Evolutionary conservation across 2,888 invertebrate genomes (phyloP).

Genomic region (Neocrepidodera transversa): DNA sequence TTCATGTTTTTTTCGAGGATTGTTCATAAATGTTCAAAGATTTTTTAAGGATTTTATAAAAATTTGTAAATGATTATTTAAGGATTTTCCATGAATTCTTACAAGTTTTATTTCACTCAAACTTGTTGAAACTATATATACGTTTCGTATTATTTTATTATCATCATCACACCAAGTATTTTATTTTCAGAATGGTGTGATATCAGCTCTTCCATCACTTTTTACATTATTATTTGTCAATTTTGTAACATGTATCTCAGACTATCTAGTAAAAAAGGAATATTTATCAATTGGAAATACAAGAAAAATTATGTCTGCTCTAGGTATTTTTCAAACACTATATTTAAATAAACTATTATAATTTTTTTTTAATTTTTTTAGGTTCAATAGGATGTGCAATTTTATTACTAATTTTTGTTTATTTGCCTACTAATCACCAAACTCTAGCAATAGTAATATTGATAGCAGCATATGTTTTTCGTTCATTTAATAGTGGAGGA

Average conservation of each 20-base stretch:
- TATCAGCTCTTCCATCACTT: slow-evolving; percentile 65
- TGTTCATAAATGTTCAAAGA: no score
- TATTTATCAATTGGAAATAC: slow-evolving; percentile 5
- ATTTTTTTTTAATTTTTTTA: background rate
- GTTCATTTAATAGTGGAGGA: background rate
- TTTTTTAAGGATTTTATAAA: no score
- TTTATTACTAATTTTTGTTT: background rate
- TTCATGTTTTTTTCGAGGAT: no score
- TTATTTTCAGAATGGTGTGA: slow-evolving; percentile 65
- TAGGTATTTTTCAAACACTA: no score
- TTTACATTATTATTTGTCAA: background rate
- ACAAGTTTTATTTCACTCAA: no score
- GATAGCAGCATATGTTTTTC: background rate
- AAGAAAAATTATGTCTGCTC: slow-evolving; percentile 5
- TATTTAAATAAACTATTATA: no score
- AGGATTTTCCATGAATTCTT: no score
- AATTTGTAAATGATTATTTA: no score
- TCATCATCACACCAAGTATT: no score
- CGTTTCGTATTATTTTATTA: no score
- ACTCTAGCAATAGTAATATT: background rate
- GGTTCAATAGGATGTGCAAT: background rate
- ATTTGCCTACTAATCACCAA: background rate
- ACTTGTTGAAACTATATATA: no score
- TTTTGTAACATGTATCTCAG: background rate
- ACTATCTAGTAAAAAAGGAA: background rate